A percentile compares a stretch with the other conserved stretches of the same genome.
phyloP scores from a whole-genome alignment of 1,140 invertebrate genomes.

The Amphibalanus amphitrite region DNA sequence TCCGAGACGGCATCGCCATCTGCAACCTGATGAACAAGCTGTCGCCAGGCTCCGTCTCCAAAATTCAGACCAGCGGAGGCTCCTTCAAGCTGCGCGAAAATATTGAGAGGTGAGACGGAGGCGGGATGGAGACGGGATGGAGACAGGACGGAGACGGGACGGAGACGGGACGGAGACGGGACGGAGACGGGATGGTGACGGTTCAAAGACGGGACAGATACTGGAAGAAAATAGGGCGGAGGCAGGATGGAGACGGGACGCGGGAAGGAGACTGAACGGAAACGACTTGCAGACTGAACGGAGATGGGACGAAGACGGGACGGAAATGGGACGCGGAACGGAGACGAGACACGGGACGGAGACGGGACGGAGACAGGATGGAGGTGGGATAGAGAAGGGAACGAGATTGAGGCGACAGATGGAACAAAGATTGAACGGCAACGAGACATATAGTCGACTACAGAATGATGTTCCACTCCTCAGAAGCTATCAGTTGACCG shows the following conservation, averaged over 20 bases:
- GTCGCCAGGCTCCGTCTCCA: conserved; percentile 81
- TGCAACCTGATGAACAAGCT: conserved; percentile 93
- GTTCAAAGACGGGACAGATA: not conserved
- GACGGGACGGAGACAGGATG: no score
- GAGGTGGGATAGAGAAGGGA: not conserved
- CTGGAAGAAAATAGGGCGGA: not conserved
- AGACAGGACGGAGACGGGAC: no score
- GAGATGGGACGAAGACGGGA: no score
- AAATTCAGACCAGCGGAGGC: conserved; percentile 86
- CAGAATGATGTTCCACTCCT: no score
- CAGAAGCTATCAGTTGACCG: no score
- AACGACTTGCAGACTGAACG: not conserved
- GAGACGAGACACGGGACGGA: no score
- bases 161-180: no score
- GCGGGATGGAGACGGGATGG: not conserved
- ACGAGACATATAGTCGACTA: no score
- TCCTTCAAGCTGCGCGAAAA: conserved; percentile 99
- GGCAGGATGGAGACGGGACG: not conserved
- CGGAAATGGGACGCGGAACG: no score
- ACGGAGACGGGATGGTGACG: no score
- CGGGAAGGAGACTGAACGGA: not conserved
- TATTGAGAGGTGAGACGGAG: conserved; percentile 51
- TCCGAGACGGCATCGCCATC: conserved; percentile 77
- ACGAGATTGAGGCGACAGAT: no score
- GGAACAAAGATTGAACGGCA: no score